Base-by-base conservation (phyloP, 2,888 invertebrate species). In the Eupithecia abbreviata region DNA sequence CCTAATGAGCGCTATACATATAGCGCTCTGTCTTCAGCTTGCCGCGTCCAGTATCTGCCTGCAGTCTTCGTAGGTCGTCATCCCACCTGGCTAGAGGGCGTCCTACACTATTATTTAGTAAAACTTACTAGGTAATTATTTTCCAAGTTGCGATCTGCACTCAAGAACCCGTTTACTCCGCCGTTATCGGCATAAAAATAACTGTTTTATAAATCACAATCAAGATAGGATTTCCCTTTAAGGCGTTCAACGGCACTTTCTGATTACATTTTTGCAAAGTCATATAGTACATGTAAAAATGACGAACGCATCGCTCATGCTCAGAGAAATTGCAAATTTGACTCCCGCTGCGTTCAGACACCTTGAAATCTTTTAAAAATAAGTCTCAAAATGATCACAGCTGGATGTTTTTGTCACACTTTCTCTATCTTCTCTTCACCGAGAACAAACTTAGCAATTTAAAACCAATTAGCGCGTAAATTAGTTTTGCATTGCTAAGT, bases 361-460 rank as follows among this genome's bases (percentile, higher is more conserved):
- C 5, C 4, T 45, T 45, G 47, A 47, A 30, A 30, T 18, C 9
- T 5, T 30, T 18, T n/a, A 30, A 69, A n/a, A 18, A 49, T 69
- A 47, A 45, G 15, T 10, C 47, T 4, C 47, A 13, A 12, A 6
- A 49, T n/a, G 18, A 69, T 47, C 47, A 18, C 67, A 45, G 67
- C 67, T 45, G 67, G 67, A 68, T 43, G n/a, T n/a, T 68, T 41
- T n/a, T 68, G 67, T 68, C n/a, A 43, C n/a, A 45, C 67, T 68
- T 68, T 68, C 67, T 68, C 67, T 15, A 66, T 42, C 43, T 10
- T n/a, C 7, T 43, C n/a, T 68, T 45, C 10, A 43, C 30, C 12
- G 30, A 62, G 10, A 58, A 62, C 30, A 62, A 30, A 3, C 1
- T 62, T 18, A 47, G 62, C 10, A 62, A 30, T 4, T 1, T 4